Base-by-base conservation (phyloP, 2,797 vertebrate species). In the Sebastes iracundus region DNA sequence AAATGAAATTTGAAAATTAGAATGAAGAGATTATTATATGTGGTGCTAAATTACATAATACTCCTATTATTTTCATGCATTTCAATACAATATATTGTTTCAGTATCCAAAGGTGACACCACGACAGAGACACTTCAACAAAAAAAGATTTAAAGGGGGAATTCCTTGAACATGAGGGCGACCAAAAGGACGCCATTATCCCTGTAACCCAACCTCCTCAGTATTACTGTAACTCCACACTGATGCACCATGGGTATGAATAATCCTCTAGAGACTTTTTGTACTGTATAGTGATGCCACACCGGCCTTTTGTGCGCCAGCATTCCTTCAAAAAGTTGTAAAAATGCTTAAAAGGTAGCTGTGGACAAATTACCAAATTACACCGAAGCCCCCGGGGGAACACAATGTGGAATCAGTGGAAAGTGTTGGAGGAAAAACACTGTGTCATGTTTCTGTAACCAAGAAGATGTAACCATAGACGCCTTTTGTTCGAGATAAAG, bases 391-490 rank as follows among this genome's bases (percentile, higher is more conserved):
- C 85, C 7, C 13, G 35, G 75, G 74, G 90, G 80, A 91, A 85
- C 75, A 53, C 78, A 85, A 89, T 90, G 82, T 90, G 92, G 88
- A 94, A 90, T 92, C 72, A 85, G 90, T 87, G 74, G 87, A 92
- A 94, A 91, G 89, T 92, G 86, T 80, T 66, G 77, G 82, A 91
- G 89, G 85, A 92, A 95, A 94, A 95, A 93, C 88, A 92, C 85
- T 91, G 90, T 94, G 90, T 96, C 93, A 81, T 90, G 92, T 96
- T 95, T 94, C 94, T 81, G 94, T 93, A 94, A 95, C 94, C 77
- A 92, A 94, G 90, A 93, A 72, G 86, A 80, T 85, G 91, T 92
- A 95, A 93, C 91, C 60, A 30, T 81, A 94, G 87, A 93, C 3
- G 8, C 61, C 90, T 90, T 91, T 94, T 95, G 91, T 95, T 90